Evolutionary conservation across 2,113 vertebrate species (phyloP).

Genomic region (Nannobrachium achirus): DNA sequence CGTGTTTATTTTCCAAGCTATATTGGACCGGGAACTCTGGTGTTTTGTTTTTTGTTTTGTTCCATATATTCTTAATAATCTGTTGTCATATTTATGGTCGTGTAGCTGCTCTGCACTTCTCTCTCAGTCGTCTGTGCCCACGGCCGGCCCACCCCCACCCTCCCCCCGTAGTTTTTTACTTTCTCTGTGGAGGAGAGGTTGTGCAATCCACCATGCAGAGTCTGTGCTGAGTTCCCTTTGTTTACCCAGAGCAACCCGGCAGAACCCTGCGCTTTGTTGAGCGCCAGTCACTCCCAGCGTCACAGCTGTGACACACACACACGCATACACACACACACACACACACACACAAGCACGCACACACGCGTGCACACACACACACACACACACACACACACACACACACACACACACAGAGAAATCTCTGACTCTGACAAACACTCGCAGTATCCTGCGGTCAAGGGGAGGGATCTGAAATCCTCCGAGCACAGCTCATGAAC

Average conservation of each 20-base stretch:
- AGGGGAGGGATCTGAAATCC: slow-evolving; percentile 78
- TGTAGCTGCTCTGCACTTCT: slow-evolving; percentile 24
- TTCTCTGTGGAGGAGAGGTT: slow-evolving; percentile 57
- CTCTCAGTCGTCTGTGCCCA: slow-evolving; percentile 34
- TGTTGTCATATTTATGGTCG: not conserved
- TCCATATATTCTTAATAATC: slow-evolving; percentile 22
- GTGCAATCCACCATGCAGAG: slow-evolving; percentile 65
- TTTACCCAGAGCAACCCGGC: slow-evolving; percentile 77
- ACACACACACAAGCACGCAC: slow-evolving; percentile 11
- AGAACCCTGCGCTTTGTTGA: slow-evolving; percentile 76
- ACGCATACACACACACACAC: slow-evolving; percentile 41
- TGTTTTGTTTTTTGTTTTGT: slow-evolving; percentile 31
- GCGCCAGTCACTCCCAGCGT: slow-evolving; percentile 72
- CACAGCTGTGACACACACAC: slow-evolving; percentile 78
- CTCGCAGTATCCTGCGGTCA: slow-evolving; percentile 79
- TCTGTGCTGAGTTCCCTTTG: slow-evolving; percentile 69
- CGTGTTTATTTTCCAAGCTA: slow-evolving; percentile 3
- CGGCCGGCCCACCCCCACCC: slow-evolving; percentile 8
- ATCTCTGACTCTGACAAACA: slow-evolving; percentile 76
- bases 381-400: slow-evolving; percentile 25
- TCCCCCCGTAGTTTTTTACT: slow-evolving; percentile 13
- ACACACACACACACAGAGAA: slow-evolving; percentile 40
- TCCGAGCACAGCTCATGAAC: slow-evolving; percentile 71
- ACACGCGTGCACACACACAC: slow-evolving; percentile 23
- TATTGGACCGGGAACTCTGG: not conserved